Conservation (phyloP, 2,888 invertebrate species). For the Molanna angustata region DNA sequence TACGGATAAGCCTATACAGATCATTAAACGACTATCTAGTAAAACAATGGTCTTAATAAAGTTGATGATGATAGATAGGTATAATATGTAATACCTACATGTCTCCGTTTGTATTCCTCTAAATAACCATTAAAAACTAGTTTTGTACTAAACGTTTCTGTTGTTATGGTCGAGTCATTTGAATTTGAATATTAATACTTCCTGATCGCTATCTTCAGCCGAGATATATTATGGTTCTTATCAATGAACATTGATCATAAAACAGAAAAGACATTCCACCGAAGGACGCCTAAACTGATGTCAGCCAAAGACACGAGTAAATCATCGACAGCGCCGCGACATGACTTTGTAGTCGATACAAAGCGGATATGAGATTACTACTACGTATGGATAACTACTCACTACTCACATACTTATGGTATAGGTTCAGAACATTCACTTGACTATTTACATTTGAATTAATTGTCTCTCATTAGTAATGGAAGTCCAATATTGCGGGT, state of each 20-base stretch:
- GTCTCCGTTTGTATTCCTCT: too few species aligned
- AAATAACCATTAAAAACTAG: too few species aligned
- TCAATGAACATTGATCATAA: constrained; percentile 6
- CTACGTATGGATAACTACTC: too few species aligned
- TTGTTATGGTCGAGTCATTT: too few species aligned
- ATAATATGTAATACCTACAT: too few species aligned
- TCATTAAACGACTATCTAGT: too few species aligned
- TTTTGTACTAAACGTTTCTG: too few species aligned
- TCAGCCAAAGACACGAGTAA: background rate
- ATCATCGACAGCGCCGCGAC: constrained; percentile 6
- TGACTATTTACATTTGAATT: constrained; percentile 16
- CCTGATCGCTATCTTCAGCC: background rate
- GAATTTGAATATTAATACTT: background rate
- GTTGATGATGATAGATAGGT: too few species aligned
- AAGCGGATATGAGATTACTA: too few species aligned
- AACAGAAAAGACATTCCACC: constrained; percentile 13
- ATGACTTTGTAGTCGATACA: background rate
- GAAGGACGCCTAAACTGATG: constrained; percentile 15
- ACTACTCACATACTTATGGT: too few species aligned
- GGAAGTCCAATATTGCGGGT: constrained; percentile 6
- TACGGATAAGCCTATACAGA: too few species aligned
- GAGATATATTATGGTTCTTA: background rate
- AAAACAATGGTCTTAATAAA: too few species aligned
- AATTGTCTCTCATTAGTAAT: constrained; percentile 26
- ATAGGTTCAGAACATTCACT: background rate